A percentile compares a stretch with the other conserved stretches of the same genome.
Conservation (phyloP, 2,113 vertebrate genomes). For the Podarcis cretensis region DNA sequence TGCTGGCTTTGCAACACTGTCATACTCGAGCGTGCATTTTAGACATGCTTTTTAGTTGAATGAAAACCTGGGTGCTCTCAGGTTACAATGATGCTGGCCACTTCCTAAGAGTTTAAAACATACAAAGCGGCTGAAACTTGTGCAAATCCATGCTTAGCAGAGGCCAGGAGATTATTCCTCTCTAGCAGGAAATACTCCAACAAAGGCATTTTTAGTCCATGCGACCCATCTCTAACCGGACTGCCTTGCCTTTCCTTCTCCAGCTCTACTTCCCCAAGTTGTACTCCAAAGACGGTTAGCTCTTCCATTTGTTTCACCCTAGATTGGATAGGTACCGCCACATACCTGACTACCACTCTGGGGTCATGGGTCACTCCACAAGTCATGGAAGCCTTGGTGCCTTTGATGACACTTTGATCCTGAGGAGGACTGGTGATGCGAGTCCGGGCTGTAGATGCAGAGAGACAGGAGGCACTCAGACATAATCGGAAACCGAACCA, state of each 20-base stretch:
- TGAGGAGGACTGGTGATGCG: constrained; percentile 89
- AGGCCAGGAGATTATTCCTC: neutral
- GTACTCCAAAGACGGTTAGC: neutral
- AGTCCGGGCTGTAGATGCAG: constrained; percentile 84
- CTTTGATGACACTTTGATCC: constrained; percentile 97
- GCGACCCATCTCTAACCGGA: neutral
- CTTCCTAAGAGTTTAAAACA: neutral
- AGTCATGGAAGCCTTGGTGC: constrained; percentile 92
- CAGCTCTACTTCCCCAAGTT: neutral
- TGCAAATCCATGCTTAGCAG: neutral
- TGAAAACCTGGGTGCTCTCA: neutral
- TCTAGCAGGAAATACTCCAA: neutral
- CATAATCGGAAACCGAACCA: neutral
- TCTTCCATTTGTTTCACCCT: neutral
- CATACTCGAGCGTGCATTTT: neutral
- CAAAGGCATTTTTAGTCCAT: neutral
- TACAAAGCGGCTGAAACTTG: neutral
- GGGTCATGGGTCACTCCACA: constrained; percentile 94
- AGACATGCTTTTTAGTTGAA: neutral
- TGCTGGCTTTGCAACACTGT: neutral
- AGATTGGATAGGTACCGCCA: neutral
- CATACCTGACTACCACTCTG: constrained; percentile 88
- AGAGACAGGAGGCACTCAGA: neutral
- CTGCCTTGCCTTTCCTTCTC: neutral
- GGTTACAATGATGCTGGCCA: neutral